Evolutionary conservation across 2,888 invertebrate species (phyloP), one percentile per base, ranked within the genome.

Genomic region (Geotrupes spiniger): DNA sequence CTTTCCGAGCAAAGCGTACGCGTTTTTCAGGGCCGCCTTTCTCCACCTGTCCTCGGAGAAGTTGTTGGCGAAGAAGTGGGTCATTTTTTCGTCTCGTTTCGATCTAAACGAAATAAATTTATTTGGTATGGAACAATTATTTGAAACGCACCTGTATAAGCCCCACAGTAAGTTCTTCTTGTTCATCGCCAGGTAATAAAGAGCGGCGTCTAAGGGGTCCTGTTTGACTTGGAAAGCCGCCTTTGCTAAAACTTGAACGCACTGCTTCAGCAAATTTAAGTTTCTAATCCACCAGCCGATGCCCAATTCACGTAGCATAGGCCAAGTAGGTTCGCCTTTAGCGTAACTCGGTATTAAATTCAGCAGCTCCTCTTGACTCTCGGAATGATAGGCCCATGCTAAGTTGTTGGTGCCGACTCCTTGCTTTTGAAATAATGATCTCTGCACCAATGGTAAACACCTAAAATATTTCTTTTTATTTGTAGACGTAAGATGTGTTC

Each of bases 331-430:
- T 62, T 87, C 86, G 1, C 86, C 87, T 70, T 92, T 92, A 0
- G 86, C 82, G 60, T 89, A 92, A 0, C 89, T 89, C 0, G 98
- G 97, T 56, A 95, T 87, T 40, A 95, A 76, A 48, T 88, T 86
- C 9, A 99, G 74, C 45, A 99, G 76, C 69, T 99, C 98, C 63
- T 96, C 96, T 69, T 96, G 94, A 12, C 94, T 91, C 74, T 99
- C 98, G 0, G 98, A 98, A 73, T 99, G 99, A 75, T 93, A 98
- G 0, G 98, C 99, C 99, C 99, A 99, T 2, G 96, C 96, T 12
- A 98, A 80, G 73, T 96, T 93, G 60, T 94, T 89, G 6, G 87
- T 89, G 26, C 88, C 88, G 1, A 92, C 87, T 14, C 93, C 96
- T 56, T 87, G 85, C 43, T 88, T 86, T 64, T 94, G 92, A 56